phyloP scores from a whole-genome alignment of 2,888 invertebrate species.

The Polyommatus icarus region DNA sequence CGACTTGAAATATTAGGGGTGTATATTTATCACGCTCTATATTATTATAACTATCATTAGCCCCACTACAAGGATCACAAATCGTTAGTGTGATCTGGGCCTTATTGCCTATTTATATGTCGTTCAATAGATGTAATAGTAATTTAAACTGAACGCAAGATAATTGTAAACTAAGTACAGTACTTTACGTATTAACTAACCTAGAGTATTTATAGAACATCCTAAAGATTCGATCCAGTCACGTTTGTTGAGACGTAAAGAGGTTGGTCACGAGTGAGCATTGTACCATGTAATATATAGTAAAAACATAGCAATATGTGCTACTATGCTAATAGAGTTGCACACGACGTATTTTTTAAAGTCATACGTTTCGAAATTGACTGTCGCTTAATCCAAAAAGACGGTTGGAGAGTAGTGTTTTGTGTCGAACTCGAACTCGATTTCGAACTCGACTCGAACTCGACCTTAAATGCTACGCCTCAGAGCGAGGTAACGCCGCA shows the following conservation, averaged over 20 bases:
- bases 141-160: not conserved
- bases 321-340: not conserved
- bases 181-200: not conserved
- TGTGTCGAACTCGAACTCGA: too few relatives aligned
- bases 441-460: too few relatives aligned
- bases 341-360: not conserved
- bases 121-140: not conserved
- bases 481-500: too few relatives aligned
- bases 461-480: too few relatives aligned
- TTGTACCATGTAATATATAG: conserved; percentile 44
- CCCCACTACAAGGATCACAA: too few relatives aligned
- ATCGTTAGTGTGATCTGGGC: not conserved
- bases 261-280: conserved; percentile 43
- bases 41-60: too few relatives aligned
- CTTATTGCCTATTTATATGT: not conserved
- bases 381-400: too few relatives aligned
- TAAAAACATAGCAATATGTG: conserved; percentile 6
- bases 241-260: conserved; percentile 36
- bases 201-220: conserved; percentile 21
- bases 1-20: too few relatives aligned
- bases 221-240: conserved; percentile 39
- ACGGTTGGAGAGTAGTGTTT: too few relatives aligned
- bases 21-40: too few relatives aligned
- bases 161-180: conserved; percentile 4
- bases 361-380: not conserved